Evolutionary conservation across 2,113 vertebrate species (phyloP).

Genomic region (Pan troglodytes): NHGRI_mPanTro3-v2.1_pri NC_072409.2:60084501-60085000

Average conservation of each 20-base stretch:
- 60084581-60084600: neutral
- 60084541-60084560: neutral
- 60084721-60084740: neutral
- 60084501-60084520: neutral
- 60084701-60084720: constrained; percentile 44
- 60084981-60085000: neutral
- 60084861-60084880: neutral
- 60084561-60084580: neutral
- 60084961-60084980: neutral
- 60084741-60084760: constrained; percentile 56
- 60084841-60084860: neutral
- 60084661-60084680: neutral
- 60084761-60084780: constrained; percentile 31
- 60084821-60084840: neutral
- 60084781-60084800: constrained; percentile 15
- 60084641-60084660: neutral
- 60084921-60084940: neutral
- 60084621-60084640: neutral
- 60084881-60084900: neutral
- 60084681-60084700: constrained; percentile 12
- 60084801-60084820: constrained; percentile 21
- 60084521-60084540: neutral
- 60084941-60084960: neutral
- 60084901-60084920: neutral
- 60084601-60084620: neutral